Conservation (phyloP, 2,113 vertebrate genomes). For the Jaculus jaculus region DNA sequence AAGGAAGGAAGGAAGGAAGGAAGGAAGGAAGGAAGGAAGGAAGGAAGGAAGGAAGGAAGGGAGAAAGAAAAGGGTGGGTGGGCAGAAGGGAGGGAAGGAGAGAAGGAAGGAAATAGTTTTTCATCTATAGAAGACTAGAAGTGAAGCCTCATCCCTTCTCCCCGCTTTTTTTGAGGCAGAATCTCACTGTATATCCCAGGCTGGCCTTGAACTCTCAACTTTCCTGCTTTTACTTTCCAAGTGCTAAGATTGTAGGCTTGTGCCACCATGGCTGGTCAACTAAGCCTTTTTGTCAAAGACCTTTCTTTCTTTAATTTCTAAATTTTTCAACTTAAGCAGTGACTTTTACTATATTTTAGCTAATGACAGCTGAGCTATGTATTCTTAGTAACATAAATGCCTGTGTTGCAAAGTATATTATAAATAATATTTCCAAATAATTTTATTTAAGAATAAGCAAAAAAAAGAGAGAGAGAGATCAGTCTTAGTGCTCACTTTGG, state of each 20-base stretch:
- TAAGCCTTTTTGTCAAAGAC: neutral
- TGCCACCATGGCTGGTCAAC: neutral
- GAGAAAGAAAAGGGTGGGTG: too few species aligned
- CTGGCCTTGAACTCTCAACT: neutral
- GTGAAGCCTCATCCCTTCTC: neutral
- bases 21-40: too few species aligned
- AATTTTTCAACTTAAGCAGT: neutral
- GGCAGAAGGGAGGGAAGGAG: too few species aligned
- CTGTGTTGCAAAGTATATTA: slow-evolving; percentile 26
- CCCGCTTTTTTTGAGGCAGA: neutral
- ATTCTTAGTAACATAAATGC: neutral
- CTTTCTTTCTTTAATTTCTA: neutral
- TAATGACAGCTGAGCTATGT: neutral
- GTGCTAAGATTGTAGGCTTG: neutral
- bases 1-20: too few species aligned
- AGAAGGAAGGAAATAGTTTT: neutral
- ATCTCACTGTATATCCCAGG: too few species aligned
- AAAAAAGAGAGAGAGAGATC: too few species aligned
- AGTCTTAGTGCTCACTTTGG: too few species aligned
- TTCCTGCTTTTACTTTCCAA: neutral
- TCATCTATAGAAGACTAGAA: neutral
- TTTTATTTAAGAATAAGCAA: slow-evolving; percentile 2
- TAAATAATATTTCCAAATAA: slow-evolving; percentile 41
- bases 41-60: neutral
- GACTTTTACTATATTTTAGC: slow-evolving; percentile 44